Evolutionary conservation across 1,140 invertebrate genomes (phyloP), one percentile per base, ranked within the genome.

Genomic region (Wasmannia auropunctata): DNA sequence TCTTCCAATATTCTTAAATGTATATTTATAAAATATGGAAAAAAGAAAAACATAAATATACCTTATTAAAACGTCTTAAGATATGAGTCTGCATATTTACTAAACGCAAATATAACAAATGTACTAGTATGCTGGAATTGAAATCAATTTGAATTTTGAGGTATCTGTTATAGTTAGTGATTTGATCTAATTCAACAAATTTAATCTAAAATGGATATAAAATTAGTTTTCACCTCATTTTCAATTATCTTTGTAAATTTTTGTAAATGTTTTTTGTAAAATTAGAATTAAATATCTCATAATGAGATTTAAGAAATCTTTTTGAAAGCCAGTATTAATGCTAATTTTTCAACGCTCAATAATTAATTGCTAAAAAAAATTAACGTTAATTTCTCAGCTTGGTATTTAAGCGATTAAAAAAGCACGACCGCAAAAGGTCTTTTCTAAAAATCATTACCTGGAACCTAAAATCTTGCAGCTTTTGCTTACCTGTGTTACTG

Each of bases 21-120:
- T 40, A 65, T 3, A 43, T 6, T 37, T 65, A 43, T 65, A 65
- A 37, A 22, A 65, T n/a, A 65, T 40, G n/a, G n/a, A 65, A 65
- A 63, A 62, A 62, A 62, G 31, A 62, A n/a, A 63, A 63, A 37
- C 3, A 63, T 37, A 19, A 63, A 63, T 63, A 34, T 37, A 63
- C 19, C 8, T 63, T 16, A 63, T 65, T 40, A 40, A 65, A 40
- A 19, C 4, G 40, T 25, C 1, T 34, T n/a, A 63, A 34, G 8
- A 65, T 19, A 58, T 25, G 51, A 58, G 31, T 62, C 14, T n/a
- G n/a, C 14, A 25, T 3, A 63, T 63, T 19, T n/a, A 37, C 0
- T 22, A 22, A 63, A 63, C n/a, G 31, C 19, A 62, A 62, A 4
- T 34, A 63, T 34, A 63, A 63, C 3, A 7, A 63, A 34, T 34